Evolutionary conservation across 2,888 invertebrate genomes (phyloP), one percentile per base, ranked within the genome.

Genomic region (Zygogramma bicolorata): DNA sequence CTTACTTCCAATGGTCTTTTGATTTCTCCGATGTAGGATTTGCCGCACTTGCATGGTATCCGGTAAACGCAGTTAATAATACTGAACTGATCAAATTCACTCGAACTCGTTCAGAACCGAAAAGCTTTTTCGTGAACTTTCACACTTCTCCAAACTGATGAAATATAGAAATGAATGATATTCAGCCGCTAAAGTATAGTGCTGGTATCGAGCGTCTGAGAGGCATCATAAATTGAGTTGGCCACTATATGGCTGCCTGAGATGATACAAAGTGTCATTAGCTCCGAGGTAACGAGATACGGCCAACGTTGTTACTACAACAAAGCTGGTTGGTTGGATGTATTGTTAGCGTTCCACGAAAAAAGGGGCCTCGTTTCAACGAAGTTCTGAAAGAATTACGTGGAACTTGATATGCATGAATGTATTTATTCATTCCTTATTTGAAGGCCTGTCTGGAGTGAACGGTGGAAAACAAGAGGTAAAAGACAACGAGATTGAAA

Each of bases 191-290:
- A 27, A 15, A 53, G 25, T 27, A 7, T n/a, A 27, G 7, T 2
- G 53, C 25, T 53, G 27, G 25, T 53, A 25, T 53, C n/a, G 53
- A 25, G 15, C 53, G 25, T 15, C 53, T 15, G 4, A 53, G 25
- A 27, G n/a, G 25, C 2, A 27, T 13, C 15, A n/a, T 27, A 27
- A 53, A 53, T 53, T n/a, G 53, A 25, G 25, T 53, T 25, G 53
- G n/a, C 53, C 25, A 53, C 53, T 53, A 22, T 53, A 53, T n/a
- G 15, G 53, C 25, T 53, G 53, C 53, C 53, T 27, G 53, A 27
- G 53, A 53, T 53, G 25, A 53, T 53, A 53, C 25, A 53, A 53
- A 53, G 53, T 53, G 53, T 53, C 53, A 53, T 53, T 53, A 53
- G 25, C 27, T 53, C 15, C 1, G 27, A 53, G 53, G 53, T 53